Evolutionary conservation across 2,888 invertebrate species (phyloP), one percentile per base, ranked within the genome.

Genomic region (Lithophane ornitopus): DNA sequence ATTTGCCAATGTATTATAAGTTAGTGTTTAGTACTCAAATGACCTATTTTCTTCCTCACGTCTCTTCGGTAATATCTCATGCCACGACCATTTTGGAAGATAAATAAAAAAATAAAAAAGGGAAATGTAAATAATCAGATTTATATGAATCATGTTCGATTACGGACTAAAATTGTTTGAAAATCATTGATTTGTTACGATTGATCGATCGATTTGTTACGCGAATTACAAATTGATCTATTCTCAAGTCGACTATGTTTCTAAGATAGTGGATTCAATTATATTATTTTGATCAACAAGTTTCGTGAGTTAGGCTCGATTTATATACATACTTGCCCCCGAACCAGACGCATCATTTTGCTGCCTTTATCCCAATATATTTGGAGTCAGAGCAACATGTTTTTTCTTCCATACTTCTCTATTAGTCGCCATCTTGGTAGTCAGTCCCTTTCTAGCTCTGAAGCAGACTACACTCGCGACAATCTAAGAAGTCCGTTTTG

Each of bases 11-110:
- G 34, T 67, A n/a, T 39, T 44, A 28, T 65, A 66, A 54, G 76
- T 61, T 62, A 65, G 19, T 39, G 12, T 49, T 69, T 69, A 75
- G 54, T 70, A 66, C 26, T n/a, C 22, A 26, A 67, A 28, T 16
- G 19, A 9, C 6, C 14, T 62, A 22, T 41, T 49, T 44, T 28
- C 19, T 39, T 49, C 11, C 3, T 46, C 16, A 46, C 34, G 3
- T 39, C 3, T 63, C 9, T 65, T 34, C n/a, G 61, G 6, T 12
- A n/a, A 28, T 52, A 78, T 74, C 78, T 81, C 82, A 81, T 69
- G 67, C 70, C 82, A 58, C 56, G 73, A 71, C 74, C 68, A 61
- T 39, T 28, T 14, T 19, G 62, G 19, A 66, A 49, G 54, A 34
- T 70, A 44, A 56, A 78, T 63, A 28, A 62, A 66, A 52, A 26